A percentile compares a stretch with the other conserved stretches of the same genome.
Conservation (phyloP, 2,888 invertebrate species). For the Leptopilina drosophilae region DNA sequence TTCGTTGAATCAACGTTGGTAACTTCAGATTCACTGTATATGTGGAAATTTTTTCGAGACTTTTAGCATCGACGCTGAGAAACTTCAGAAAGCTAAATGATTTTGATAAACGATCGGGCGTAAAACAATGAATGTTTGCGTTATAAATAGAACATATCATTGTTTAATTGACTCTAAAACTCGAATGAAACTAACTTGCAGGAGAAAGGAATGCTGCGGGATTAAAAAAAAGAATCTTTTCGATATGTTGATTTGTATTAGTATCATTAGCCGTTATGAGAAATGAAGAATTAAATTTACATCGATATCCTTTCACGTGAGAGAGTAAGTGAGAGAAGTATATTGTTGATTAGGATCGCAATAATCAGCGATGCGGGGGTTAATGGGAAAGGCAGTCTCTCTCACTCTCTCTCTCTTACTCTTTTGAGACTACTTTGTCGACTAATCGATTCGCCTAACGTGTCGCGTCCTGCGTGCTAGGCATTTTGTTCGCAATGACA, state of each 20-base stretch:
- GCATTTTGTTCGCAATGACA: conserved; percentile 38
- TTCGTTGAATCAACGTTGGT: no score
- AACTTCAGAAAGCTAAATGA: no score
- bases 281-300: background rate
- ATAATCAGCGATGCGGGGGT: background rate
- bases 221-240: no score
- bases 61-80: no score
- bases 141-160: no score
- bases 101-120: no score
- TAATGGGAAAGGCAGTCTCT: background rate
- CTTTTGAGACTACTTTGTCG: conserved; percentile 7
- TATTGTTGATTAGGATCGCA: background rate
- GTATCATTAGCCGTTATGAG: background rate
- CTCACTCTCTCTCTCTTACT: no score
- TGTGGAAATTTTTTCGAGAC: no score
- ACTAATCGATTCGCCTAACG: conserved; percentile 33
- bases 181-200: no score
- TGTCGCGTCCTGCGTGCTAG: conserved; percentile 38
- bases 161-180: no score
- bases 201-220: no score
- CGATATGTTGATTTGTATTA: conserved; percentile 9
- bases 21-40: no score
- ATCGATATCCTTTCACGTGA: conserved; percentile 8
- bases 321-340: background rate
- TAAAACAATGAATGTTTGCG: background rate